Conservation (phyloP, 2,797 vertebrate species). For the Cercopithecus hamlyni region DNA sequence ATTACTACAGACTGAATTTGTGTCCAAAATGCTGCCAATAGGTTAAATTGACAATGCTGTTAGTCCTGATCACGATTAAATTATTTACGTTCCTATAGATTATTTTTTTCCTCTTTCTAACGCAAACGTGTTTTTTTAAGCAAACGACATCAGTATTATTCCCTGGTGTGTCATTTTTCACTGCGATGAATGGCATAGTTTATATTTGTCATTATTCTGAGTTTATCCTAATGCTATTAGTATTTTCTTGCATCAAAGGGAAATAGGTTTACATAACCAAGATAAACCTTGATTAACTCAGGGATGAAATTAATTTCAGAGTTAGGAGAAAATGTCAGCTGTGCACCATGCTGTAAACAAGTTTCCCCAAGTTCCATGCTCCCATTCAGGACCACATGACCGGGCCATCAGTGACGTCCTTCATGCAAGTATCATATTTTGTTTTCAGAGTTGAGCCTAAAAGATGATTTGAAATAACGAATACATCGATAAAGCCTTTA, state of each 20-base stretch:
- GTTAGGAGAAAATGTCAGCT: background rate
- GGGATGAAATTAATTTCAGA: background rate
- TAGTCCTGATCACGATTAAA: background rate
- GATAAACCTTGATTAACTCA: background rate
- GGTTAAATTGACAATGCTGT: background rate
- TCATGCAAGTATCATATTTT: background rate
- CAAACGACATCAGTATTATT: background rate
- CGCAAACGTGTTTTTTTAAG: background rate
- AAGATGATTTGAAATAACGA: background rate
- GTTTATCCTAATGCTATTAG: too few relatives aligned
- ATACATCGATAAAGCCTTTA: accelerated
- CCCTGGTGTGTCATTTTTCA: background rate
- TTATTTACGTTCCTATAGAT: background rate
- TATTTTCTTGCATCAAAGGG: background rate
- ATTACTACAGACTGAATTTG: background rate
- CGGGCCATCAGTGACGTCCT: background rate
- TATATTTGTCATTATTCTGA: background rate
- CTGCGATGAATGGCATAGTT: background rate
- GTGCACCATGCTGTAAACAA: accelerated
- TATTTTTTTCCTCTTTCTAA: background rate
- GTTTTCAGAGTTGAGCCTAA: background rate
- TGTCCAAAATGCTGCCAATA: background rate
- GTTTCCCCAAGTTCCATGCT: background rate
- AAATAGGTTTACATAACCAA: background rate
- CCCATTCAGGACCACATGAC: accelerated